These are phyloP conservation scores for Nasonia oneida DNA, from an alignment of 2,888 invertebrate genomes.

Conservation along the genomic window DNA sequence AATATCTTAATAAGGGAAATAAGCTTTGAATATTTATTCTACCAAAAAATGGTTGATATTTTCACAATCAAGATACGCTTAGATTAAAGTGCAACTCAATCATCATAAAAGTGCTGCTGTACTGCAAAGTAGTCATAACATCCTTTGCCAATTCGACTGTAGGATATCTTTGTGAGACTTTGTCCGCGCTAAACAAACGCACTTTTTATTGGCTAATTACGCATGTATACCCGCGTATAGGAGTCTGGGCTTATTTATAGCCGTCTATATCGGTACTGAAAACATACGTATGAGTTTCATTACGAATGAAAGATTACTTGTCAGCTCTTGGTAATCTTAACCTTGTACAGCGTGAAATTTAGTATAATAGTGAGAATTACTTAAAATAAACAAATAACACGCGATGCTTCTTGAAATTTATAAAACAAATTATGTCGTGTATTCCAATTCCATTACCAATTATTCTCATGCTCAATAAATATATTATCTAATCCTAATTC, in stretches of 20 bases:
- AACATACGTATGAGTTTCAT: slow-evolving; percentile 21
- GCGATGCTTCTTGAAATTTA: too few species aligned
- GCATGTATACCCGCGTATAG: background rate
- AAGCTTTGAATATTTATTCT: too few species aligned
- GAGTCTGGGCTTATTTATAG: slow-evolving; percentile 19
- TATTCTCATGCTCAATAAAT: too few species aligned
- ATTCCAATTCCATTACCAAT: too few species aligned
- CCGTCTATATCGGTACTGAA: slow-evolving; percentile 22
- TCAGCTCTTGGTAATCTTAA: background rate
- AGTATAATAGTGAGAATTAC: background rate
- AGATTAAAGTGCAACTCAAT: too few species aligned
- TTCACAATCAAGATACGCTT: too few species aligned
- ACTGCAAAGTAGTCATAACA: background rate
- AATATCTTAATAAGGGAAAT: too few species aligned
- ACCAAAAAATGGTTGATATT: too few species aligned
- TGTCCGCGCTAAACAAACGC: background rate
- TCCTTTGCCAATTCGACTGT: background rate
- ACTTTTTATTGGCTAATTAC: background rate
- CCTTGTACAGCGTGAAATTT: background rate
- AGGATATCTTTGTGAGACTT: background rate
- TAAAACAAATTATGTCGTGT: too few species aligned
- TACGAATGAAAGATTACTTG: slow-evolving; percentile 18
- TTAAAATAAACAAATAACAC: background rate
- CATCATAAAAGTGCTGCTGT: too few species aligned
- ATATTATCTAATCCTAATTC: too few species aligned